Evolutionary conservation across 2,888 invertebrate genomes (phyloP).

Genomic region (Leucania comma): DNA sequence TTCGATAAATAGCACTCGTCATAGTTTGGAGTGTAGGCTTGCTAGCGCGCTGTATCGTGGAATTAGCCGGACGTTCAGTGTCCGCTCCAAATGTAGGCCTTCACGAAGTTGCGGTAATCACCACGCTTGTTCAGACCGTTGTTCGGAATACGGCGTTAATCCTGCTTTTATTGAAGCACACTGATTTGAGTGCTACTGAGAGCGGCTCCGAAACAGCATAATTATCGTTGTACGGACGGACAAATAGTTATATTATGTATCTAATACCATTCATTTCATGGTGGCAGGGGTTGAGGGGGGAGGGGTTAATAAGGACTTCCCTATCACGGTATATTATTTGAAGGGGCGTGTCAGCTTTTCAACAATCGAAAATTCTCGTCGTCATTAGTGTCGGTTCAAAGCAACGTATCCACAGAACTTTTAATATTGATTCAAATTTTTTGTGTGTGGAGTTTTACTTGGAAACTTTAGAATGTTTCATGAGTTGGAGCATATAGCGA

Average conservation of each 20-base stretch:
- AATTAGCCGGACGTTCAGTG: conserved; percentile 38
- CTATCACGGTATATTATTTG: conserved; percentile 3
- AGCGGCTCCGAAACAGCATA: conserved; percentile 1
- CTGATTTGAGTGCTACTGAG: conserved; percentile 28
- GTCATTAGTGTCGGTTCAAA: neutral
- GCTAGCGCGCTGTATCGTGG: conserved; percentile 26
- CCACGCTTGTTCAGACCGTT: conserved; percentile 20
- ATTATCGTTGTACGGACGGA: neutral
- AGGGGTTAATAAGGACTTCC: neutral
- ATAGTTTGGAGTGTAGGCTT: conserved; percentile 15
- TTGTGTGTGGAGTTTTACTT: conserved; percentile 5
- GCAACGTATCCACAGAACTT: conserved; percentile 1
- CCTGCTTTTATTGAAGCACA: conserved; percentile 34
- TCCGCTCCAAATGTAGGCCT: conserved; percentile 30
- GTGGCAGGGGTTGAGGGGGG: too few relatives aligned
- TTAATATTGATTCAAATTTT: conserved; percentile 20
- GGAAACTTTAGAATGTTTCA: conserved; percentile 25
- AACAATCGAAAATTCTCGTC: conserved; percentile 11
- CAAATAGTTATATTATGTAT: neutral
- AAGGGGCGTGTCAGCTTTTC: conserved; percentile 6
- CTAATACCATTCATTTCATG: neutral
- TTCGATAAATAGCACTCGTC: conserved; percentile 40
- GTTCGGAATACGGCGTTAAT: conserved; percentile 38
- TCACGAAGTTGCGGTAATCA: conserved; percentile 39
- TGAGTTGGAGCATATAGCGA: conserved; percentile 34